Evolutionary conservation across 2,888 invertebrate species (phyloP), one percentile per base, ranked within the genome.

Genomic region (Stenodera caucasica): DNA sequence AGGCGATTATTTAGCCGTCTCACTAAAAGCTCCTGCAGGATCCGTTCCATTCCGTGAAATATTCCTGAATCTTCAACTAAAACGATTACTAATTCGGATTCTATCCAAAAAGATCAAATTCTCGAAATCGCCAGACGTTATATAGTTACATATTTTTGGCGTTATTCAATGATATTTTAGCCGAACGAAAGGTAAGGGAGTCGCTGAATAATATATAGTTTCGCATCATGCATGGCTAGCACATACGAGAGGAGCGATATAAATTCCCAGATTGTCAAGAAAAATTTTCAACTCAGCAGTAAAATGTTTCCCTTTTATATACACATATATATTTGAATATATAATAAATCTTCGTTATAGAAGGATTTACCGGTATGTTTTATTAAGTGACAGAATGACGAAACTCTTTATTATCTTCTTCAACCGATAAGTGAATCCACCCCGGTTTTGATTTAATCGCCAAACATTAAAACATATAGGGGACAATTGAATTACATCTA

Each of bases 191-290:
- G 67, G 72, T 67, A 72, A 70, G 67, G 64, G 74, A 74, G 72
- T 71, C 70, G 67, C 71, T 72, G 75, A 75, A 76, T 76, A 75
- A 76, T 71, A 76, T 76, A 75, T 74, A 69, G 68, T 64, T 23
- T 67, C 64, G 61, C 70, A 73, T 76, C 72, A 74, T 75, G 72
- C 71, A 75, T 71, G 72, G 70, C 65, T 70, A 69, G 71, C 73
- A 71, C 71, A 71, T 69, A 66, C 69, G 68, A 65, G 67, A 69
- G 72, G 74, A 72, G 69, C 69, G 70, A 69, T 71, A 75, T 77
- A 77, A 75, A 77, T 76, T 77, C 70, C 70, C 72, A 68, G 74
- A 77, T 77, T 77, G 77, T 75, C 75, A 73, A 71, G 75, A 72
- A 72, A 75, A 74, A 75, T 76, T 76, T 74, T 74, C 70, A 72